Base-by-base conservation (phyloP, 2,797 vertebrate species). In the Ceryle rudis region DNA sequence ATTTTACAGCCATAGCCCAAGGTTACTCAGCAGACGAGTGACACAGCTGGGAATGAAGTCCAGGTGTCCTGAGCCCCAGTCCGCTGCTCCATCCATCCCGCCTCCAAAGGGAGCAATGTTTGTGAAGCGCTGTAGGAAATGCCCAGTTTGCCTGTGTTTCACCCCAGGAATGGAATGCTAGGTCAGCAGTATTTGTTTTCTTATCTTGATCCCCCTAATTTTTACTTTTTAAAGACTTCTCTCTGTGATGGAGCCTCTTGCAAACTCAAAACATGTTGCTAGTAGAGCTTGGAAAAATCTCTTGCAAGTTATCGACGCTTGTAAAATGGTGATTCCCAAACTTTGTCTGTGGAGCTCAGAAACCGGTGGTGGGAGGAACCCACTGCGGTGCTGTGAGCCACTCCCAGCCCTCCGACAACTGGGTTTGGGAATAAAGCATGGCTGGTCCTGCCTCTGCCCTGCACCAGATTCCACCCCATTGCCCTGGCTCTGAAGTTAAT, bases 151-250 rank as follows among this genome's bases (percentile, higher is more conserved):
- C 44, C 69, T 60, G 42, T 33, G 37, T 84, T 93, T 95, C 88
- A 81, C 60, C 44, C 73, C 12, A 0, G 69, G 35, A 86, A 69
- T 83, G 79, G 82, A 96, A 96, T 86, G 82, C 79, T 91, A 74
- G 54, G 77, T 93, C 87, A 92, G 66, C 82, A 88, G 25, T 81
- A 94, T 93, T 95, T 96, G 62, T 92, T 94, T 89, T 95, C 75
- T 86, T 96, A 67, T 90, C 91, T 52, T 84, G 80, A 95, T 96
- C 46, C 23, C 51, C 19, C 35, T 86, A 49, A 83, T 93, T 97
- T 95, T 95, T 86, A 74, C 52, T 70, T 96, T 92, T 85, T 71
- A 80, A 91, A 89, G 37, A 81, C 16, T 10, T n/a, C 29, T 57
- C 17, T 91, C 74, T 85, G 62, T 72, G 65, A 55, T 0, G 0